phyloP scores from a whole-genome alignment of 2,888 invertebrate genomes.

The Chrysopilus asiliformis region DNA sequence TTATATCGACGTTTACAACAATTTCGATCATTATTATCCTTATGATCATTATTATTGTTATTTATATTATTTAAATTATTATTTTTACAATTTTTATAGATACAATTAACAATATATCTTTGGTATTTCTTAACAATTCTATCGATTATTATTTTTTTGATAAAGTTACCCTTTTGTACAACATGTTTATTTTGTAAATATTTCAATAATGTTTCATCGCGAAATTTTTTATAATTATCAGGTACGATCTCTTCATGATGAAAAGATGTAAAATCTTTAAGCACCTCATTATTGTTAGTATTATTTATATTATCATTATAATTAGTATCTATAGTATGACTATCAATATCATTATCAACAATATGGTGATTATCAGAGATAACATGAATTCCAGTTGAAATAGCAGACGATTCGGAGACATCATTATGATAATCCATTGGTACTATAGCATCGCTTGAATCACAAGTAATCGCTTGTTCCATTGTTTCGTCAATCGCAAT shows the following conservation, averaged over 20 bases:
- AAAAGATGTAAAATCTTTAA: constrained; percentile 20
- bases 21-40: no score
- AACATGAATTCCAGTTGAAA: no score
- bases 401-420: no score
- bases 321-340: background rate
- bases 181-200: constrained; percentile 33
- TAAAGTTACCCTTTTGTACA: constrained; percentile 26
- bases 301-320: background rate
- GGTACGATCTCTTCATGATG: constrained; percentile 34
- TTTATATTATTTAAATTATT: no score
- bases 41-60: no score
- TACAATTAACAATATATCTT: no score
- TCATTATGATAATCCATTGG: background rate
- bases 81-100: no score
- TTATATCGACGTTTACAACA: no score
- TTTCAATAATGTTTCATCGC: constrained; percentile 28
- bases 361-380: background rate
- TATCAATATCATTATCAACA: background rate
- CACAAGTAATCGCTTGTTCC: no score
- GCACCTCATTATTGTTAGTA: no score
- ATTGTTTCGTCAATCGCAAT: no score
- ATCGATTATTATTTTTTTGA: constrained; percentile 29
- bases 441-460: no score
- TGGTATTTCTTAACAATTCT: constrained; percentile 30
- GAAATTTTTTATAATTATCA: constrained; percentile 24